Conservation (phyloP, 2,888 invertebrate species). For the Anthrax anthrax region DNA sequence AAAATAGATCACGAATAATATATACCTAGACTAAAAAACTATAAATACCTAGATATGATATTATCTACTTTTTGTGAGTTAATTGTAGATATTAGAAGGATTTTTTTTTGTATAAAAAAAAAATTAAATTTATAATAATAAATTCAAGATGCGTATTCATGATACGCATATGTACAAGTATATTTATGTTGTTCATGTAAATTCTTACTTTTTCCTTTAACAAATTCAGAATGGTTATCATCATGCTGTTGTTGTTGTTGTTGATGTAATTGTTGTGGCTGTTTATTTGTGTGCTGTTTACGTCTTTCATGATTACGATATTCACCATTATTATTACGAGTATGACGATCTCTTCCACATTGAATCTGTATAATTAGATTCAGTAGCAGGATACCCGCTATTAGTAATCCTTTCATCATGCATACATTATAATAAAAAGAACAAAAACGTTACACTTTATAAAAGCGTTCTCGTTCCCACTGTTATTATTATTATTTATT, state of each 20-base stretch:
- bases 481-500: neutral
- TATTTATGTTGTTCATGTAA: no score
- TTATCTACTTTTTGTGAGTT: no score
- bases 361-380: slow-evolving; percentile 20
- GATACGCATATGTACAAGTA: no score
- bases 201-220: slow-evolving; percentile 65
- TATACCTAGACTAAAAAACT: no score
- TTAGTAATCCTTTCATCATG: slow-evolving; percentile 23
- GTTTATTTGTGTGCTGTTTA: slow-evolving; percentile 5
- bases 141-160: no score
- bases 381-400: slow-evolving; percentile 23
- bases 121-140: no score
- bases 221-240: slow-evolving; percentile 46
- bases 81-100: no score
- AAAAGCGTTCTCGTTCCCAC: neutral
- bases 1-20: no score
- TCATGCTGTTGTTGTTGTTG: slow-evolving; percentile 29
- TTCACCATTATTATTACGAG: slow-evolving; percentile 12
- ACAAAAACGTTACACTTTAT: neutral
- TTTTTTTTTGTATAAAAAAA: no score
- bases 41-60: no score
- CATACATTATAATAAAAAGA: slow-evolving; percentile 9
- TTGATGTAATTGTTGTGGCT: slow-evolving; percentile 22
- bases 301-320: neutral
- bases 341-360: slow-evolving; percentile 19